Conservation (phyloP, 2,113 vertebrate genomes). For the Hemiscyllium ocellatum region DNA sequence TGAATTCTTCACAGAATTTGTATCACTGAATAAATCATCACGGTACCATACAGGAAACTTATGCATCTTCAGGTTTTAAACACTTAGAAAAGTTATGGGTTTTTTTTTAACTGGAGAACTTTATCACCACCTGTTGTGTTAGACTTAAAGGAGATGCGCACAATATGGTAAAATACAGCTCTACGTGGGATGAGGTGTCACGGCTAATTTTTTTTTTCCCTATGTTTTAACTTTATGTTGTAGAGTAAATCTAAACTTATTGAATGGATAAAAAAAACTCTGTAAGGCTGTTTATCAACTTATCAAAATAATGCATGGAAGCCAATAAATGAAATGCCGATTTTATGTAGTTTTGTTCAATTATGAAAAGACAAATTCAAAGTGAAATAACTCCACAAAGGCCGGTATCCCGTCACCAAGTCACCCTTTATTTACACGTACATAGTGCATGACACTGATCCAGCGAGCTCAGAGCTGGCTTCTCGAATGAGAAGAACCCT, state of each 20-base stretch:
- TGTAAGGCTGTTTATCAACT: not conserved
- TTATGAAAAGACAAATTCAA: not conserved
- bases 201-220: not conserved
- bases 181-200: not conserved
- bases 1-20: not conserved
- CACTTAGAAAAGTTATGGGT: not conserved
- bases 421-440: too few species aligned
- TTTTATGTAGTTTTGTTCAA: not conserved
- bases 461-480: too few species aligned
- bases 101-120: not conserved
- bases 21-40: constrained; percentile 2
- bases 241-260: not conserved
- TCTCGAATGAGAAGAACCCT: too few species aligned
- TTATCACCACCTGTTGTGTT: not conserved
- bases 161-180: not conserved
- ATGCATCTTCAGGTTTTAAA: not conserved
- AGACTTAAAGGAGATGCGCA: not conserved
- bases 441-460: too few species aligned
- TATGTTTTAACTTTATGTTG: not conserved
- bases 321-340: not conserved
- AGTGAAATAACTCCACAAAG: not conserved
- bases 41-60: not conserved
- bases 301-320: not conserved
- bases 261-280: not conserved
- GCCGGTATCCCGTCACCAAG: too few species aligned